Base-by-base conservation (phyloP, 1,140 invertebrate species). In the Ptiloglossa arizonensis region DNA sequence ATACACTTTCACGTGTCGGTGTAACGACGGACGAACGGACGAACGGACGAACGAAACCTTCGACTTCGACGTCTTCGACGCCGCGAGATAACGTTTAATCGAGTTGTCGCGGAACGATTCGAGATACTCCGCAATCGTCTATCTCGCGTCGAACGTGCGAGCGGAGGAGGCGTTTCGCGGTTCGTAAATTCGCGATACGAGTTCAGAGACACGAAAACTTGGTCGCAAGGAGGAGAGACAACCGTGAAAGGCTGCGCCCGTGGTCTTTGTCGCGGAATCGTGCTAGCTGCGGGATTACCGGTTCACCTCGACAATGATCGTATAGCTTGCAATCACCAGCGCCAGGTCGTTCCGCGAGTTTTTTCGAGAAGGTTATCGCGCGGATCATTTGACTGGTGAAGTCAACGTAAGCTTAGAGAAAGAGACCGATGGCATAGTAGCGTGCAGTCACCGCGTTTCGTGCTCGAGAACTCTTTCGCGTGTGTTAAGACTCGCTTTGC, bases 391-490 rank as follows among this genome's bases (percentile, higher is more conserved):
- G 38, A 54, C 46, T 46, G 27, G 24, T 5, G 8, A 63, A 62
- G 24, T 72, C 48, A 56, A 62, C 35, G 44, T 19, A 48, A 56
- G 62, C 44, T 41, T 52, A 69, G 48, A 46, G 64, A 54, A 64
- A 80, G 72, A 76, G 72, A 80, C 66, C 73, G 79, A 80, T 73
- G 79, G 29, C 46, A 67, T 60, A 62, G 46, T 83, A 29, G 66
- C 82, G 74, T 78, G 74, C 70, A 27, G 46, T 81, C 73, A 41
- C 15, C 24, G 79, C 50, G 62, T 73, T 82, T 85, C 54, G 70
- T 78, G 68, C 71, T 44, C 64, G 63, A 44, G 57, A 71, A 79
- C 83, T 80, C 82, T 80, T 85, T 83, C 80, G 81, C 71, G 74
- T 67, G 83, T 62, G 67, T 57, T 64, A 54, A 82, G 66, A 67